Evolutionary conservation across 30 jellyfish, hydroid and myxozoan species (phyloP).

Genomic region (Aurelia aurita): DNA sequence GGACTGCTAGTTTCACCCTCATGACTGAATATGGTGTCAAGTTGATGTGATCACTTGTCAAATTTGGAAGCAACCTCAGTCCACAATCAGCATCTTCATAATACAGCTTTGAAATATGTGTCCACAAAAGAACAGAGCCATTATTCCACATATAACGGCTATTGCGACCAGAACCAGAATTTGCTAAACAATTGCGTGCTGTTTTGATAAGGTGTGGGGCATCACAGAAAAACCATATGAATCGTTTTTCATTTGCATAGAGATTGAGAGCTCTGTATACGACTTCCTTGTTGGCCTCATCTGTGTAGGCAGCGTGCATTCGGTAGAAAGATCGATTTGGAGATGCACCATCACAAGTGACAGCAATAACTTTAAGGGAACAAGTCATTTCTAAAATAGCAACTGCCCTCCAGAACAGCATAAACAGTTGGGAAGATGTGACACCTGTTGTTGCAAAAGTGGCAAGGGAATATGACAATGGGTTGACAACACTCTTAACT

Average conservation of each 20-base stretch:
- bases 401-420: conserved; percentile 72
- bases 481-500: conserved; percentile 60
- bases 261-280: conserved; percentile 14
- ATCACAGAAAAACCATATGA: conserved; percentile 50
- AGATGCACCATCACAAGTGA: conserved; percentile 23
- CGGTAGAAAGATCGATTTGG: conserved; percentile 11
- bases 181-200: conserved; percentile 55
- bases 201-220: conserved; percentile 72
- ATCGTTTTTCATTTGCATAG: conserved; percentile 16
- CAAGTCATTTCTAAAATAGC: conserved; percentile 16
- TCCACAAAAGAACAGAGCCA: conserved; percentile 51
- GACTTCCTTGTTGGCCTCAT: background rate
- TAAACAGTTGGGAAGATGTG: conserved; percentile 33
- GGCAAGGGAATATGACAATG: conserved; percentile 52
- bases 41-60: conserved; percentile 48
- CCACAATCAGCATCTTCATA: conserved; percentile 53
- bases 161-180: conserved; percentile 48
- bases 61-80: conserved; percentile 28
- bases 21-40: conserved; percentile 61
- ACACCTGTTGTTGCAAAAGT: conserved; percentile 72
- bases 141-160: conserved; percentile 55
- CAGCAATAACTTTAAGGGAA: conserved; percentile 18
- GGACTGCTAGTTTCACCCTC: conserved; percentile 61
- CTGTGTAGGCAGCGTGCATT: conserved; percentile 26
- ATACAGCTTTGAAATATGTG: conserved; percentile 43